Base-by-base conservation (phyloP, 2,113 vertebrate genomes). In the Clarias magur region DNA sequence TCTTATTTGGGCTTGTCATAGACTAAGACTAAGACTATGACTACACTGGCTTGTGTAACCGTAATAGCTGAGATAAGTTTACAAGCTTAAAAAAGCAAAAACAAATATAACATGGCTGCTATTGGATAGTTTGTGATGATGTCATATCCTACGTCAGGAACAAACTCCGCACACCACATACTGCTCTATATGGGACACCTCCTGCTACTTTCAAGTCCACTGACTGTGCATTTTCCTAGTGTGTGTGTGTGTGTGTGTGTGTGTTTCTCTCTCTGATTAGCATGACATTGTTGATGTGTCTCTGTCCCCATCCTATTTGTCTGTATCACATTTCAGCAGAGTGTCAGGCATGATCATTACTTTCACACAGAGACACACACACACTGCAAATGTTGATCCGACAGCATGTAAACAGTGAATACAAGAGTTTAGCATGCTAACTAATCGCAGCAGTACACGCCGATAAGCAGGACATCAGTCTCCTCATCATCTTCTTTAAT, bases 401-500 rank as follows among this genome's bases (percentile, higher is more conserved):
- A 34, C 68, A 17, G 16, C 68, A 38, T 38, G 16, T 72, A 72
- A 38, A 72, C 68, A 72, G 27, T 16, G 4, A 68, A 27, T 68
- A 12, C 4, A 21, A 42, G 34, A 48, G 72, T 75, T 48, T 48
- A 48, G 68, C 68, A 72, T 72, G 68, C 16, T 72, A 73, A 80
- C 54, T 72, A 65, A 42, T 25, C 85, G 67, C 75, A 54, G 57
- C 53, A 78, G 15, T 27, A 30, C 72, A 76, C n/a, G 12, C 63
- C 38, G 23, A 88, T 70, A 48, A 84, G 25, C 54, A 27, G 79
- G 82, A 84, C 83, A 81, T 88, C 82, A 85, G 21, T 60, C 78
- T 81, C 78, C 30, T 38, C 83, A 72, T 62, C 78, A 79, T 88
- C 83, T 23, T 84, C 62, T 72, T 73, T 85, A 73, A 85, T 76